Evolutionary conservation across 2,113 vertebrate genomes (phyloP).

Genomic region (Rafetus swinhoei): DNA sequence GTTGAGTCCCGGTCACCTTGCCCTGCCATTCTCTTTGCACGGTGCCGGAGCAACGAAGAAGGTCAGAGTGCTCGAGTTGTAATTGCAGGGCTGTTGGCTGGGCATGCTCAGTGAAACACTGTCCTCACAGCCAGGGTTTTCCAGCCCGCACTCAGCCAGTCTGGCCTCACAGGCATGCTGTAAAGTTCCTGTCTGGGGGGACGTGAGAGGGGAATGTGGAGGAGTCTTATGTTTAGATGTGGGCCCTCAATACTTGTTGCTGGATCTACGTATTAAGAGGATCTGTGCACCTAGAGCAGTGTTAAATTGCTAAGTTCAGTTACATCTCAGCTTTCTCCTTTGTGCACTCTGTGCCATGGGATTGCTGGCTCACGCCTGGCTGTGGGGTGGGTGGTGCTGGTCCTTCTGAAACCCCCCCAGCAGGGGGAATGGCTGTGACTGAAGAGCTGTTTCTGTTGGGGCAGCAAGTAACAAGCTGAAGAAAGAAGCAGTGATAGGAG

Average conservation of each 20-base stretch:
- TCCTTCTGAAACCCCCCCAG: rapidly evolving
- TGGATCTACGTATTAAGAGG: not conserved
- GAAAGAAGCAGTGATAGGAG: not conserved
- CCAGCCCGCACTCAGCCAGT: not conserved
- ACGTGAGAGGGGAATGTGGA: no score
- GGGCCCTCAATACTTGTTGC: not conserved
- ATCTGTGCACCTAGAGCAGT: not conserved
- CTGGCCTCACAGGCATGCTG: not conserved
- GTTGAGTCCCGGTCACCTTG: not conserved
- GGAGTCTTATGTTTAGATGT: not conserved
- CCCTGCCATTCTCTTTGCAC: not conserved
- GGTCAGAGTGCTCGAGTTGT: rapidly evolving
- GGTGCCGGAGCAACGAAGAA: not conserved
- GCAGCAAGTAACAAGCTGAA: not conserved
- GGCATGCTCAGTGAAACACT: not conserved
- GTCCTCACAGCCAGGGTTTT: not conserved
- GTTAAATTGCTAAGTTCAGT: not conserved
- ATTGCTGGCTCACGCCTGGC: rapidly evolving
- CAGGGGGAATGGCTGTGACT: not conserved
- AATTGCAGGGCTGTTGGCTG: not conserved
- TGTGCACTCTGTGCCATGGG: not conserved
- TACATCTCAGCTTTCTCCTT: not conserved
- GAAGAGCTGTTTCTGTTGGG: rapidly evolving
- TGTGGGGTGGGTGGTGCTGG: not conserved
- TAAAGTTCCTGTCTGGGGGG: not conserved